phyloP scores from a whole-genome alignment of 2,888 invertebrate genomes.

The Neoaliturus tenellus region DNA sequence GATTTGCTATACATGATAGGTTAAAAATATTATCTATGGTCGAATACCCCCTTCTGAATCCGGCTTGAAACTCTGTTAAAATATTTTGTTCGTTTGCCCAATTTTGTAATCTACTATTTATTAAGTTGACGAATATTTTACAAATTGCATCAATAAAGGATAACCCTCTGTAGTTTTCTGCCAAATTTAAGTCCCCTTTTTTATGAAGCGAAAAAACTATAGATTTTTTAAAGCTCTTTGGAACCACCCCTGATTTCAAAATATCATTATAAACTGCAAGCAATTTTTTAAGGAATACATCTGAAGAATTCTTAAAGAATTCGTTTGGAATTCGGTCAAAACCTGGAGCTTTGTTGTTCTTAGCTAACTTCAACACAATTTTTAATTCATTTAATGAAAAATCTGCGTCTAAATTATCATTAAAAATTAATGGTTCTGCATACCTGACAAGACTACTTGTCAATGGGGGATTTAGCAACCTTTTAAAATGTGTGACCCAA shows the following conservation, averaged over 20 bases:
- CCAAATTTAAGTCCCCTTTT: conserved; percentile 39
- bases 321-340: conserved; percentile 38
- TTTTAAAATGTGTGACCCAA: too few relatives aligned
- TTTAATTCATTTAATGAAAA: background rate
- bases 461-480: too few relatives aligned
- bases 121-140: conserved; percentile 50
- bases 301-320: conserved; percentile 25
- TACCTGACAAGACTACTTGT: too few relatives aligned
- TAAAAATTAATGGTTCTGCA: conserved; percentile 18
- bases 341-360: conserved; percentile 43
- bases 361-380: background rate
- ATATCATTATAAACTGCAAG: conserved; percentile 44
- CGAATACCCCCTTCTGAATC: conserved; percentile 57
- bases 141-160: conserved; percentile 47
- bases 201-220: conserved; percentile 53
- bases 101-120: conserved; percentile 47
- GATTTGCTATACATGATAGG: conserved; percentile 56
- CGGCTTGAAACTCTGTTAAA: conserved; percentile 61
- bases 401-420: background rate
- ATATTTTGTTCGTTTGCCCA: conserved; percentile 55
- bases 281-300: background rate
- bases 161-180: conserved; percentile 57
- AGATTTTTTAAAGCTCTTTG: conserved; percentile 40
- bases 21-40: conserved; percentile 61
- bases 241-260: conserved; percentile 24